Percentiles rank a stretch among this genome's conserved stretches.
Evolutionary conservation across 1,140 invertebrate species (phyloP).

Genomic region (Mercenaria mercenaria): DNA sequence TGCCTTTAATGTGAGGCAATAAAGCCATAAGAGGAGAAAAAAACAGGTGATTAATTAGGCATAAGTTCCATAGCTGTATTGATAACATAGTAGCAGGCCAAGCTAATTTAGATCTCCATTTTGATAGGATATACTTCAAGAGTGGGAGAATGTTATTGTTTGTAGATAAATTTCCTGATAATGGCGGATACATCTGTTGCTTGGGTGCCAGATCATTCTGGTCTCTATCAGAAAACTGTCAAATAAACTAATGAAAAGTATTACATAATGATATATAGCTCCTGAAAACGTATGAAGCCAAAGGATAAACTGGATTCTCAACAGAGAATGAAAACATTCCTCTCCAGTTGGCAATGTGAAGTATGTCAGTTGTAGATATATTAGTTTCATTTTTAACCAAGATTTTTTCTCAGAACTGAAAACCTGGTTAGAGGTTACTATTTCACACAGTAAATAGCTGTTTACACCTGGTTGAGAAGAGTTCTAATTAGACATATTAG

Average conservation of each 20-base stretch:
- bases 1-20: too few relatives aligned
- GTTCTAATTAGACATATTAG: too few relatives aligned
- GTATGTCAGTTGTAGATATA: too few relatives aligned
- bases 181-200: not conserved
- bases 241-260: conserved; percentile 10
- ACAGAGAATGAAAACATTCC: too few relatives aligned
- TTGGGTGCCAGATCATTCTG: not conserved
- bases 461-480: too few relatives aligned
- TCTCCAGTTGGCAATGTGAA: too few relatives aligned
- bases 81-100: not conserved
- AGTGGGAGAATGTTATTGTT: not conserved
- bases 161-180: conserved; percentile 3
- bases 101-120: conserved; percentile 9
- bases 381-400: too few relatives aligned
- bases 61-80: not conserved
- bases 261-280: conserved; percentile 15
- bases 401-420: too few relatives aligned
- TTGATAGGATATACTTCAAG: not conserved
- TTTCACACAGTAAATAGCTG: too few relatives aligned
- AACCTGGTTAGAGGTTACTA: too few relatives aligned
- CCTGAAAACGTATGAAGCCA: not conserved
- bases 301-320: not conserved
- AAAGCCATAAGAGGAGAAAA: too few relatives aligned
- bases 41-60: not conserved
- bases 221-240: conserved; percentile 10